phyloP scores from a whole-genome alignment of 2,113 vertebrate genomes.

The Chaetops frenatus region DNA sequence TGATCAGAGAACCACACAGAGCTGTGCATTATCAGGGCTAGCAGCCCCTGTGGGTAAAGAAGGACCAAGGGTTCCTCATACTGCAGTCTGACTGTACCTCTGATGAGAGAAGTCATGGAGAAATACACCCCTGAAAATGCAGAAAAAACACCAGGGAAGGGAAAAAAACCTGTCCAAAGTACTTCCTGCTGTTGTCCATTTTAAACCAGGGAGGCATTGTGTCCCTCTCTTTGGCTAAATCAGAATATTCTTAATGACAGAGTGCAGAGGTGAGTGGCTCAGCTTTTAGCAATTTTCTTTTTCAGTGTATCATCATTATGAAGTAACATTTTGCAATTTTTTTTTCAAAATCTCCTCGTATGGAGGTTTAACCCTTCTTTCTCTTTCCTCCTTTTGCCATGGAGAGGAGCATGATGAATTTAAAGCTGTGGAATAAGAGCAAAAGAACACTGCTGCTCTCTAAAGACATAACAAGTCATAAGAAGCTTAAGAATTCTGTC shows the following conservation, averaged over 20 bases:
- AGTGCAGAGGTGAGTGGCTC: neutral
- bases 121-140: neutral
- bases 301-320: neutral
- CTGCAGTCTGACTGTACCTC: neutral
- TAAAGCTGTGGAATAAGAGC: neutral
- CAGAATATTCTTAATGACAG: neutral
- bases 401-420: neutral
- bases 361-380: neutral
- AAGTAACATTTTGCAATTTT: neutral
- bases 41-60: neutral
- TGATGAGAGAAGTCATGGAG: neutral
- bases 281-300: neutral
- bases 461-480: neutral
- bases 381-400: neutral
- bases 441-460: neutral
- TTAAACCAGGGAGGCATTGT: neutral
- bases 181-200: neutral
- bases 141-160: neutral
- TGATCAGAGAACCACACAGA: neutral
- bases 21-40: neutral
- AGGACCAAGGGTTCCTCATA: neutral
- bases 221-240: neutral
- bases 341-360: neutral
- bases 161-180: neutral
- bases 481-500: accelerated